Conservation (phyloP, 2,797 vertebrate genomes). For the Crenuchus spilurus region DNA sequence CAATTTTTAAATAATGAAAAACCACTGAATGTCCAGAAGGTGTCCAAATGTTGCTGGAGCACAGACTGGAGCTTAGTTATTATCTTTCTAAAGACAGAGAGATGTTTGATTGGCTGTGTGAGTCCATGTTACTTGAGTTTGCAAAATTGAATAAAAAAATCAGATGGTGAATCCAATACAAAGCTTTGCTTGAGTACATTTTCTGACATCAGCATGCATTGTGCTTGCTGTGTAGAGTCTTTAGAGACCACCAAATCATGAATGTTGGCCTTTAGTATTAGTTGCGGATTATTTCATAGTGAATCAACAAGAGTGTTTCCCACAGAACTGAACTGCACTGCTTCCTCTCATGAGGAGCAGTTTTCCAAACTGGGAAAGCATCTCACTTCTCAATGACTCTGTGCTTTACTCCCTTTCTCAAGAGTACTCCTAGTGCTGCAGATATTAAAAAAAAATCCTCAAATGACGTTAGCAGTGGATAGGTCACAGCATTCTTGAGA, state of each 20-base stretch:
- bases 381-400: background rate
- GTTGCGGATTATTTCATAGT: background rate
- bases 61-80: no score
- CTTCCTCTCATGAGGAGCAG: background rate
- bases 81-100: no score
- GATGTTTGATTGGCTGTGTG: no score
- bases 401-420: conserved; percentile 13
- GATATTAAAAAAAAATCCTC: background rate
- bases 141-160: no score
- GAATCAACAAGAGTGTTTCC: background rate
- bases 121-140: no score
- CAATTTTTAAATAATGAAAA: no score
- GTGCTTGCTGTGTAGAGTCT: no score
- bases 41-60: no score
- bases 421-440: background rate
- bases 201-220: no score
- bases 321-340: background rate
- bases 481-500: background rate
- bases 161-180: no score
- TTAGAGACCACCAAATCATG: background rate
- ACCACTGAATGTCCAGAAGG: no score
- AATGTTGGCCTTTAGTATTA: background rate
- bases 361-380: background rate
- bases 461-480: background rate
- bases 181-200: no score